phyloP scores from a whole-genome alignment of 2,888 invertebrate species.

The Argyresthia albistria region DNA sequence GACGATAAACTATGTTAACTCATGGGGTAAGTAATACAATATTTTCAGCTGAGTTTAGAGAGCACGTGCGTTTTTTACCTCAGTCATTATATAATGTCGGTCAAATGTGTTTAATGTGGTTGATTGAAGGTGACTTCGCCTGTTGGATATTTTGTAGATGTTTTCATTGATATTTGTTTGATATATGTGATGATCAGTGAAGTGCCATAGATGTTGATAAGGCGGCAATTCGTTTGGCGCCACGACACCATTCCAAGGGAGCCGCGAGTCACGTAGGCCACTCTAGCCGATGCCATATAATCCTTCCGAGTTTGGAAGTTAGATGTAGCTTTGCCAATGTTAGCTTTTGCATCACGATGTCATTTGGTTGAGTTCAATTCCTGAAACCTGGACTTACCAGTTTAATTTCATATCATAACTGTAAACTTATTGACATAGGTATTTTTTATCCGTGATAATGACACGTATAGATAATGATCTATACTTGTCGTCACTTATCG shows the following conservation, averaged over 20 bases:
- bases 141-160: background rate
- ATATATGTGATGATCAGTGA: background rate
- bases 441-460: background rate
- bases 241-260: slow-evolving; percentile 60
- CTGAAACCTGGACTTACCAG: slow-evolving; percentile 12
- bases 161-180: background rate
- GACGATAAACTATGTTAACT: slow-evolving; percentile 34
- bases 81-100: slow-evolving; percentile 48
- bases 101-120: background rate
- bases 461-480: too few relatives aligned
- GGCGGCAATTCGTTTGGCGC: slow-evolving; percentile 64
- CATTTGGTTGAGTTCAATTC: slow-evolving; percentile 12
- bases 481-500: too few relatives aligned
- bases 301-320: slow-evolving; percentile 32
- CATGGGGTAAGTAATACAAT: slow-evolving; percentile 58
- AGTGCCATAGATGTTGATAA: slow-evolving; percentile 32
- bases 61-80: slow-evolving; percentile 46
- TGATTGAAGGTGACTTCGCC: background rate
- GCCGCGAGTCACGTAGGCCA: slow-evolving; percentile 69
- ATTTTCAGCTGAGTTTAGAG: slow-evolving; percentile 47
- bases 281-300: slow-evolving; percentile 26
- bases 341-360: background rate
- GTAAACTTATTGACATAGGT: background rate
- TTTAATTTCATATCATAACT: background rate
- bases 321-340: slow-evolving; percentile 1